phyloP scores from a whole-genome alignment of 2,888 invertebrate genomes.

The Coelopa pilipes region DNA sequence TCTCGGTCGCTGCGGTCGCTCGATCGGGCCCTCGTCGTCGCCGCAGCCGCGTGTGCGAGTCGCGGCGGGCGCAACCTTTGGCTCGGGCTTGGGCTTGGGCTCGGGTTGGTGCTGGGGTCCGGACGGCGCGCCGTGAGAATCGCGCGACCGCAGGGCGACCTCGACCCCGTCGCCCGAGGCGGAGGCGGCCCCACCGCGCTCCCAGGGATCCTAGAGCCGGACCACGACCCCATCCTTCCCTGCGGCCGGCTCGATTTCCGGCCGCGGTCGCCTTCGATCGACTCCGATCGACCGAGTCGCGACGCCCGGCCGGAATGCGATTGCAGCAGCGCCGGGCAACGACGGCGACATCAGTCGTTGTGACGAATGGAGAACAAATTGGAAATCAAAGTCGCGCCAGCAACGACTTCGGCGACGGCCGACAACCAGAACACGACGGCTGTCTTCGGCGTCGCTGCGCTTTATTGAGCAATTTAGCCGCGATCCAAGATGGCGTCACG shows the following conservation, averaged over 20 bases:
- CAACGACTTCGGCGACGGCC: neutral
- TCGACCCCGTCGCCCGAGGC: no score
- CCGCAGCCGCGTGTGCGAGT: neutral
- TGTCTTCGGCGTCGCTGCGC: neutral
- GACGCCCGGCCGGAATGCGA: no score
- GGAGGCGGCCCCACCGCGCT: neutral
- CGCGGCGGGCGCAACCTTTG: slow-evolving; percentile 1
- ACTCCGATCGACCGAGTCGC: no score
- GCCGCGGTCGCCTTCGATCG: no score
- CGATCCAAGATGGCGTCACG: slow-evolving; percentile 25
- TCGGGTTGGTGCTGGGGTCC: neutral
- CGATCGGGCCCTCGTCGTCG: no score
- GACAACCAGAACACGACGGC: neutral
- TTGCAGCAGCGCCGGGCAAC: no score
- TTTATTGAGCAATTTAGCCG: slow-evolving; percentile 22
- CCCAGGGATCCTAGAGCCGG: neutral
- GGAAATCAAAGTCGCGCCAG: neutral
- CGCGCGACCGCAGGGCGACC: neutral
- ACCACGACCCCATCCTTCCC: no score
- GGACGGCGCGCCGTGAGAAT: slow-evolving; percentile 7
- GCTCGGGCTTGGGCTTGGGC: neutral
- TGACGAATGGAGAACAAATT: slow-evolving; percentile 1
- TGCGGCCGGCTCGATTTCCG: no score
- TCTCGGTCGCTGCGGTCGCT: slow-evolving; percentile 9
- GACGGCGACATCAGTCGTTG: no score